Percentiles rank a stretch among this genome's conserved stretches.
Evolutionary conservation across 2,888 invertebrate species (phyloP).

Genomic region (Tinea semifulvella): DNA sequence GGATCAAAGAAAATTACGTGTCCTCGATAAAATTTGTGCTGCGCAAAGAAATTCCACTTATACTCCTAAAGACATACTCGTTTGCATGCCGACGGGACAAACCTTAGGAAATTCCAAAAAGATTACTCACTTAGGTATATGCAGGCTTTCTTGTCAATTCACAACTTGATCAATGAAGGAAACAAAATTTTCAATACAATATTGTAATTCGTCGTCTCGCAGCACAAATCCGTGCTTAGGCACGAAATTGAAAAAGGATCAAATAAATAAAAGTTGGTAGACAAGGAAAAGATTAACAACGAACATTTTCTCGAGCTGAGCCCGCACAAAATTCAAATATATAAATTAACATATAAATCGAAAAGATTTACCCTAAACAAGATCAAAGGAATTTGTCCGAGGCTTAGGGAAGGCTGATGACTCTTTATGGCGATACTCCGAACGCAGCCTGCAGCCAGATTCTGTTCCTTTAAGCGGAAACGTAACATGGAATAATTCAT

Average conservation of each 20-base stretch:
- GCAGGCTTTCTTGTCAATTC: too few species aligned
- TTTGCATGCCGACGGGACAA: conserved; percentile 30
- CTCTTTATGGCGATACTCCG: conserved; percentile 37
- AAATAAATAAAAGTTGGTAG: conserved; percentile 30
- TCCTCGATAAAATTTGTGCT: conserved; percentile 54
- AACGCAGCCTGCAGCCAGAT: conserved; percentile 26
- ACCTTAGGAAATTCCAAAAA: neutral
- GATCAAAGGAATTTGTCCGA: conserved; percentile 61
- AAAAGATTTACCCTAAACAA: conserved; percentile 63
- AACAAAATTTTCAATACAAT: conserved; percentile 6
- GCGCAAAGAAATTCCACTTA: conserved; percentile 45
- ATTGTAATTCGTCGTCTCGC: conserved; percentile 5
- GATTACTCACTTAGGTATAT: too few species aligned
- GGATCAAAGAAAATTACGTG: conserved; percentile 62
- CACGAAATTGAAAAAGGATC: conserved; percentile 27
- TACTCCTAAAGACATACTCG: conserved; percentile 33
- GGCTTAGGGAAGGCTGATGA: conserved; percentile 45
- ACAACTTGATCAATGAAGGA: conserved; percentile 1
- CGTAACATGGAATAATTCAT: too few species aligned
- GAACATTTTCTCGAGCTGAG: conserved; percentile 36
- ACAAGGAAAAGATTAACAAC: conserved; percentile 45
- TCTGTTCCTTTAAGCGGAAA: too few species aligned
- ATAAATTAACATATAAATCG: conserved; percentile 64
- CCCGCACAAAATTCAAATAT: conserved; percentile 56
- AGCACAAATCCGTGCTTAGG: conserved; percentile 14